Base-by-base conservation (phyloP, 2,113 vertebrate genomes). In the Vulpes vulpes region DNA sequence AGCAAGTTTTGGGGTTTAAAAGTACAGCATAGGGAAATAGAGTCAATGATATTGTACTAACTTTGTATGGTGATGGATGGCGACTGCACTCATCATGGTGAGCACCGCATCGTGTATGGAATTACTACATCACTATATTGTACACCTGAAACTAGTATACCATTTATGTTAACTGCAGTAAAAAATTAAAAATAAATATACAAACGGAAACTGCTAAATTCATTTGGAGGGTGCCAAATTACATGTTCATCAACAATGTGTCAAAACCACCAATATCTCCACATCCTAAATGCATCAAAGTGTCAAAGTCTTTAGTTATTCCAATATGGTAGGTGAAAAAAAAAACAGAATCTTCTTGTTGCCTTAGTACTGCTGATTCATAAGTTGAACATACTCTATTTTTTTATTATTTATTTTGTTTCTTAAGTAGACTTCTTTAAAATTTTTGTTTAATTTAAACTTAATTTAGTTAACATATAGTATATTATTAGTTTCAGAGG, bases 371-470 rank as follows among this genome's bases (percentile, higher is more conserved):
- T 15, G 8, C 43, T 51, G 32, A 64, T 38, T 86, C 78, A 2
- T 43, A 16, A 74, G 27, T 69, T 89, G n/a, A 62, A 65, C 14
- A 62, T 53, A 49, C n/a, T 23, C 35, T 65, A 23, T 22, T 94
- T 76, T 73, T 53, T 78, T 71, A 83, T 59, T 86, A 74, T 57
- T 93, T 74, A 51, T 32, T 35, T 83, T 95, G n/a, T 32, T 81
- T 96, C 67, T 64, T 79, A 90, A 95, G 32, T 43, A 25, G 32
- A 17, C 8, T 38, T 76, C 27, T 22, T 87, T 67, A 69, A 27
- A 69, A 19, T 17, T 69, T 8, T 67, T 67, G n/a, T n/a, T 43
- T 6, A 43, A 69, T 20, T 69, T 69, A 4, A 69, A 69, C 32
- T 69, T 69, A 69, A 69, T 69, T 69, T 69, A 69, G 67, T 69